Evolutionary conservation across 2,888 invertebrate species (phyloP), one percentile per base, ranked within the genome.

Genomic region (Lasioglossum malachurum): DNA sequence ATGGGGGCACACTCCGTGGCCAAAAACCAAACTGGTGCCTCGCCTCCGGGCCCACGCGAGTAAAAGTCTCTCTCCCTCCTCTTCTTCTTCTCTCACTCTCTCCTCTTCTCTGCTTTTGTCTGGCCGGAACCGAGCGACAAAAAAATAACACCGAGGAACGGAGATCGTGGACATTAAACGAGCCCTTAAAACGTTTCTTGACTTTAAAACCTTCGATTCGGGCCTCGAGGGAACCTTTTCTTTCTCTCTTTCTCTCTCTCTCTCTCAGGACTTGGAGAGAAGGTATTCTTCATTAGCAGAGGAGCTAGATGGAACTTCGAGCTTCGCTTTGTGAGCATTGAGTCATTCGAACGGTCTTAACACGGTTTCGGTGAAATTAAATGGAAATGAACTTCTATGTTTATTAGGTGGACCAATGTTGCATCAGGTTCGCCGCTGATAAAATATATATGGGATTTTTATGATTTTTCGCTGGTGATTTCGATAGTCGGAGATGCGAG

Each of bases 41-140:
- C 88, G 91, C 91, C 91, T 88, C 84, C 87, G 89, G 90, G 91
- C 92, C 91, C 92, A 92, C 93, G 92, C 90, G 92, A 92, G 89
- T 82, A 81, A 87, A 83, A 81, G 83, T 82, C 79, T 78, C 76
- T 67, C 84, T 76, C 74, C 69, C 19, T 73, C 67, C 67, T 69
- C 69, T 41, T 69, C 38, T 53, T 64, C 69, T 23, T 41, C 67
- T 53, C 74, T 23, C 49, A 53, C 44, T 49, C 57, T 41, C 60
- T 75, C 23, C 23, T 75, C 38, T 41, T 69, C 73, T 53, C 75
- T 82, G 89, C 88, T 90, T 92, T 92, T 91, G 93, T 93, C 92
- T 92, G 92, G 92, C 60, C n/a, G 53, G 23, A 64, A 46, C 27
- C 27, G 44, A 69, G 49, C 27, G 67, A 93, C 91, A 92, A 91